Percentiles rank a stretch among this genome's conserved stretches.
These are phyloP conservation scores for Biston betularia DNA, from an alignment of 2,888 invertebrate species.

Conservation along the genomic window DNA sequence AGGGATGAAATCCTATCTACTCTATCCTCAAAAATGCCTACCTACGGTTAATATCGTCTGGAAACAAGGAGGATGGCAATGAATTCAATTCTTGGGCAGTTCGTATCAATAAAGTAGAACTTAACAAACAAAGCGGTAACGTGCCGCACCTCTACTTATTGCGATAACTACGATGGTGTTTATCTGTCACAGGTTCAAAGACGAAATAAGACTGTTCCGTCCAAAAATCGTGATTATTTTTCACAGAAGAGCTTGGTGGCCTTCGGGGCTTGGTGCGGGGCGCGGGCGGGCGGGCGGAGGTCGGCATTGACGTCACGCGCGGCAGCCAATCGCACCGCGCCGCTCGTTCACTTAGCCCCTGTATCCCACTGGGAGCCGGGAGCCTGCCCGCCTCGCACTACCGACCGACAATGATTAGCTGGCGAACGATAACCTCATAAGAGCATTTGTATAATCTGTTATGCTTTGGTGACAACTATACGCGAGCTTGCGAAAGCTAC, in stretches of 20 bases:
- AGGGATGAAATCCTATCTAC: too few relatives aligned
- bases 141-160: background rate
- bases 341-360: conserved; percentile 70
- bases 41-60: too few relatives aligned
- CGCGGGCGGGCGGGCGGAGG: conserved; percentile 68
- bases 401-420: conserved; percentile 53
- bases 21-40: too few relatives aligned
- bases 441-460: conserved; percentile 29
- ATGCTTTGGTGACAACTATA: conserved; percentile 18
- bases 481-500: conserved; percentile 21
- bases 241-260: conserved; percentile 74
- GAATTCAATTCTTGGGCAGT: too few relatives aligned
- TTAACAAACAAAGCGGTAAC: too few relatives aligned
- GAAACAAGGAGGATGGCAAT: too few relatives aligned
- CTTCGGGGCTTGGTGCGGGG: conserved; percentile 67
- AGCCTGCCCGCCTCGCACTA: conserved; percentile 54
- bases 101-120: too few relatives aligned
- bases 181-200: conserved; percentile 48
- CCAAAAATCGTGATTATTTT: conserved; percentile 82
- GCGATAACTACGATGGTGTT: conserved; percentile 51
- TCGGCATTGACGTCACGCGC: conserved; percentile 83
- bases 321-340: conserved; percentile 71
- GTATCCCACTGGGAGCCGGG: conserved; percentile 62
- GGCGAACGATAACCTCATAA: conserved; percentile 46
- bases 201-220: conserved; percentile 61